Evolutionary conservation across 2,797 vertebrate genomes (phyloP).

Genomic region (Hydrolagus colliei): DNA sequence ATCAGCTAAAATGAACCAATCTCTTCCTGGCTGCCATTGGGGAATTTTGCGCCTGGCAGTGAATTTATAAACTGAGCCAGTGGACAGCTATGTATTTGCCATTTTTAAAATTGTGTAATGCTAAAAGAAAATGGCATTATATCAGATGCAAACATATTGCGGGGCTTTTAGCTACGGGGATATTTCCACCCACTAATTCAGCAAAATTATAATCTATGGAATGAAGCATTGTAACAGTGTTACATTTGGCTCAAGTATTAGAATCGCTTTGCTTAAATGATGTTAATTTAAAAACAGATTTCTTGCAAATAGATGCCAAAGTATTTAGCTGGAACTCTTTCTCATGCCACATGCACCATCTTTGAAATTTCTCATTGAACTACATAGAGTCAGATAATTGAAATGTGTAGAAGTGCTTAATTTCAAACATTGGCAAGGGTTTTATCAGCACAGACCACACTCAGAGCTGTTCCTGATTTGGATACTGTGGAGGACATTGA

Average conservation of each 20-base stretch:
- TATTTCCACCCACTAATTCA: background rate
- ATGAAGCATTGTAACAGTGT: background rate
- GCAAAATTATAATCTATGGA: background rate
- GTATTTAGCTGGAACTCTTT: background rate
- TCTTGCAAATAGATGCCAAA: background rate
- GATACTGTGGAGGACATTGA: no score
- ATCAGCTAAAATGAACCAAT: no score
- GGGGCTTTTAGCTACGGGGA: background rate
- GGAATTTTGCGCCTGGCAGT: no score
- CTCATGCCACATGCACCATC: background rate
- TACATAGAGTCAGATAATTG: background rate
- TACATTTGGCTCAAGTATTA: background rate
- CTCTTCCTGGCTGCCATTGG: no score
- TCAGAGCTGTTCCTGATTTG: no score
- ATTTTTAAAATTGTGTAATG: background rate
- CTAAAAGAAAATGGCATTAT: background rate
- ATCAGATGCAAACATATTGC: background rate
- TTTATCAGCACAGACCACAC: background rate
- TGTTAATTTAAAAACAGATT: background rate
- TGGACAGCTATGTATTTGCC: no score
- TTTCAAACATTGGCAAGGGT: background rate
- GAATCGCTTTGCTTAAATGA: background rate
- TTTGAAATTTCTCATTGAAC: background rate
- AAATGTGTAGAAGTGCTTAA: background rate
- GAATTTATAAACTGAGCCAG: no score